phyloP scores from a whole-genome alignment of 2,113 vertebrate genomes.

The Rhabdomys dilectus region DNA sequence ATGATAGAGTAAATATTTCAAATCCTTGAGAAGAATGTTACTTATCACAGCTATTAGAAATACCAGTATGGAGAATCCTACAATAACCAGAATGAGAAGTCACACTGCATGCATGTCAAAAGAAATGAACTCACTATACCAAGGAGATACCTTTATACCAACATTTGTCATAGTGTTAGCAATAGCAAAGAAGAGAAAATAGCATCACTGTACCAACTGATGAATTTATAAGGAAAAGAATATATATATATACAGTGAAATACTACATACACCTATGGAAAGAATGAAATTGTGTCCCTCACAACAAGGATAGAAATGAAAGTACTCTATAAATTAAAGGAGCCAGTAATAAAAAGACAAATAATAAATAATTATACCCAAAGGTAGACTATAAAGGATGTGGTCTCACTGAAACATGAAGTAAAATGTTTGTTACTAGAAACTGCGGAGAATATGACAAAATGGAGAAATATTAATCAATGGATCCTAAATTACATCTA shows the following conservation, averaged over 20 bases:
- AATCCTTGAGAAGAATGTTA: not conserved
- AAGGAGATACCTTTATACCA: not conserved
- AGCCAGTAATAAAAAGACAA: not conserved
- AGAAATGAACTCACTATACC: not conserved
- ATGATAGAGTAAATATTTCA: not conserved
- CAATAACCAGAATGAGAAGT: not conserved
- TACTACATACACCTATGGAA: not conserved
- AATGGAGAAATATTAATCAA: not conserved
- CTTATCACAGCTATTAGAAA: not conserved
- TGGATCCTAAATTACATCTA: not conserved
- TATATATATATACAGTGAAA: not conserved
- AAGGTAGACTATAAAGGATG: not conserved
- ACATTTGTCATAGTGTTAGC: not conserved
- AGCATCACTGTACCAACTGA: not conserved
- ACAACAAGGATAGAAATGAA: not conserved
- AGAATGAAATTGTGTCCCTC: not conserved
- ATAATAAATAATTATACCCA: too few relatives aligned
- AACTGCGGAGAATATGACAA: not conserved
- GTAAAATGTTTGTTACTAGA: not conserved
- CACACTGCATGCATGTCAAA: not conserved
- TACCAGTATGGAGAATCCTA: not conserved
- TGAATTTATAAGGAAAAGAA: not conserved
- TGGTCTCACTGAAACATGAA: not conserved
- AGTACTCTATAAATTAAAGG: not conserved
- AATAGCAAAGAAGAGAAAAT: not conserved